Conservation (phyloP, 2,113 vertebrate genomes). For the Cinclus mexicanus region DNA sequence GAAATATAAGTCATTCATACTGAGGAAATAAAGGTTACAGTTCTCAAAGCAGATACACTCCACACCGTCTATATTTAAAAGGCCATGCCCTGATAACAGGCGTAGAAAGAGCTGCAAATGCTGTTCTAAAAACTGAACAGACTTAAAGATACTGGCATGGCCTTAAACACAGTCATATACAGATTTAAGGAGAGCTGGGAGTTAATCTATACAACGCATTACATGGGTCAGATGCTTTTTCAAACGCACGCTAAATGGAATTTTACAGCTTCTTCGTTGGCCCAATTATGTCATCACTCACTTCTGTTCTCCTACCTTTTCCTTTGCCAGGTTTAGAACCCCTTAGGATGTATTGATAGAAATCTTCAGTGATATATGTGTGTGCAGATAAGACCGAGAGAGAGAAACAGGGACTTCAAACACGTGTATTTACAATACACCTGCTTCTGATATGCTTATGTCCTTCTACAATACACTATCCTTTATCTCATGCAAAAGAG, state of each 20-base stretch:
- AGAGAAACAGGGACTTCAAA: not conserved
- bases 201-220: slow-evolving; percentile 58
- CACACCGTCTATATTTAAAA: not conserved
- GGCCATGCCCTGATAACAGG: not conserved
- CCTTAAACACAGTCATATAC: not conserved
- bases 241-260: slow-evolving; percentile 35
- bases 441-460: not conserved
- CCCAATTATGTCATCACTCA: slow-evolving; percentile 45
- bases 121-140: slow-evolving; percentile 3
- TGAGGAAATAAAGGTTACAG: not conserved
- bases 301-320: slow-evolving; percentile 14
- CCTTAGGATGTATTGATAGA: not conserved
- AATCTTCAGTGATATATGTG: not conserved
- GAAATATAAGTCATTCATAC: not conserved
- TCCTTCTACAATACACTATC: not conserved
- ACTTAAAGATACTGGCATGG: not conserved
- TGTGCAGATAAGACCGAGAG: not conserved
- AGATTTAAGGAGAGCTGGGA: slow-evolving; percentile 54
- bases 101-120: not conserved
- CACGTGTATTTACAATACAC: not conserved
- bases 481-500: not conserved
- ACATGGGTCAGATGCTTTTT: slow-evolving; percentile 41
- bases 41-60: not conserved
- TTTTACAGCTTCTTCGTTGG: slow-evolving; percentile 56
- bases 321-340: slow-evolving; percentile 2